Conservation (phyloP, 2,888 invertebrate species). For the Masnerella sp. region DNA sequence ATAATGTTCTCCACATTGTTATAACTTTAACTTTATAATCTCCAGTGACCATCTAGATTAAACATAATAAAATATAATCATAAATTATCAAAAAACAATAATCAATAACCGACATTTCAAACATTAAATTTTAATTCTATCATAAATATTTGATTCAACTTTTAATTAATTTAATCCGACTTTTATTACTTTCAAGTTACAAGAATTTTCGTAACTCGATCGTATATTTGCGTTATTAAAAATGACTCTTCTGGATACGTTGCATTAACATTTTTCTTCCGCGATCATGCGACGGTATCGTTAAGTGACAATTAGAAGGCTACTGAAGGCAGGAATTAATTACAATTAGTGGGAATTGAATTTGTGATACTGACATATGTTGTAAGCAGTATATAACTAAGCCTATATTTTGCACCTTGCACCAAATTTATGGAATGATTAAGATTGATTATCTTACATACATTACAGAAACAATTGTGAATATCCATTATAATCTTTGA, state of each 20-base stretch:
- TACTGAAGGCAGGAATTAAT: constrained; percentile 25
- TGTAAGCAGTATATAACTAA: neutral
- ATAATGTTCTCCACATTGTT: too few relatives aligned
- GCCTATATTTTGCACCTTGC: neutral
- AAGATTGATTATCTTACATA: constrained; percentile 15
- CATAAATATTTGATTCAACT: too few relatives aligned
- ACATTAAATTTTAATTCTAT: too few relatives aligned
- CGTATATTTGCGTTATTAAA: neutral
- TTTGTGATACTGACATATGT: constrained; percentile 20
- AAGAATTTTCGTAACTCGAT: neutral
- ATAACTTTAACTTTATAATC: too few relatives aligned
- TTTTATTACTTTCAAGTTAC: neutral
- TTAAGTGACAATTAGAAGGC: constrained; percentile 37
- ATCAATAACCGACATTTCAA: too few relatives aligned
- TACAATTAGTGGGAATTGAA: constrained; percentile 21
- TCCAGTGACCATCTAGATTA: too few relatives aligned
- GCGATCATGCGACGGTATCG: constrained; percentile 21
- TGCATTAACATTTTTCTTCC: constrained; percentile 33
- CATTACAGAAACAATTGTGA: constrained; percentile 7
- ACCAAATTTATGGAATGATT: constrained; percentile 13
- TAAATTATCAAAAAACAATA: too few relatives aligned
- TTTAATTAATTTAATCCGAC: too few relatives aligned
- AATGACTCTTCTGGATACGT: too few relatives aligned
- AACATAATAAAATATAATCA: too few relatives aligned
- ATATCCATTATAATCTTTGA: constrained; percentile 3